A percentile compares a stretch with the other conserved stretches of the same genome.
Conservation (phyloP, 2,113 vertebrate species). For the Saccopteryx leptura region DNA sequence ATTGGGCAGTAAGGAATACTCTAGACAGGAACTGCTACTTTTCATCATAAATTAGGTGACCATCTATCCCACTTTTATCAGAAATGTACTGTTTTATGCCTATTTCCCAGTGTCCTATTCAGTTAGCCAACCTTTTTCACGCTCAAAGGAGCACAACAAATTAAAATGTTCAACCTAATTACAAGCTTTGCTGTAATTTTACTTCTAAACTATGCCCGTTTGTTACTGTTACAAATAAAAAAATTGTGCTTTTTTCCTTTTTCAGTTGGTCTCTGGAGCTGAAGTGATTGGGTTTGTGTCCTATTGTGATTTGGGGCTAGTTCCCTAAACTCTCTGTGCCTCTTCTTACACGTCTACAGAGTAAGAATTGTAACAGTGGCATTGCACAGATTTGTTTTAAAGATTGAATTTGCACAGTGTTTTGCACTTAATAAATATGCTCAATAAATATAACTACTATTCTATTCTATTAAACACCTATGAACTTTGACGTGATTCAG, state of each 20-base stretch:
- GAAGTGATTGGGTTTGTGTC: not conserved
- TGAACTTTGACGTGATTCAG: constrained; percentile 25
- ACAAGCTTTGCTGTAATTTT: not conserved
- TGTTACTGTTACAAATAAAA: constrained; percentile 53
- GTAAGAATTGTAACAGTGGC: not conserved
- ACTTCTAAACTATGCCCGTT: not conserved
- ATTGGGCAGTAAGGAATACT: not conserved
- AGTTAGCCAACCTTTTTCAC: not conserved
- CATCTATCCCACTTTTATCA: not conserved
- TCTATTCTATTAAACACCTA: not conserved
- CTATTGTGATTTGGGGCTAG: not conserved
- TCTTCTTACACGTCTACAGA: not conserved
- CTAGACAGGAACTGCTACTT: not conserved
- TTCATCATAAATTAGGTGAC: not conserved
- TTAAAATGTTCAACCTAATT: constrained; percentile 55
- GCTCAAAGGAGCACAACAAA: not conserved
- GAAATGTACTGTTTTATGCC: not conserved
- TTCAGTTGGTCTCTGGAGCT: not conserved
- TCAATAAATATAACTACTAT: not conserved
- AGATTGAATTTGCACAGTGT: not conserved
- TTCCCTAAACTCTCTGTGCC: not conserved
- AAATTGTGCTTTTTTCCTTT: not conserved
- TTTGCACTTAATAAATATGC: not conserved
- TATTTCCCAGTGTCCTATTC: not conserved
- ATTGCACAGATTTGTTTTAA: not conserved